These are phyloP conservation scores for Porphyrio hochstetteri DNA, from an alignment of 2,113 vertebrate genomes.

Conservation along the genomic window DNA sequence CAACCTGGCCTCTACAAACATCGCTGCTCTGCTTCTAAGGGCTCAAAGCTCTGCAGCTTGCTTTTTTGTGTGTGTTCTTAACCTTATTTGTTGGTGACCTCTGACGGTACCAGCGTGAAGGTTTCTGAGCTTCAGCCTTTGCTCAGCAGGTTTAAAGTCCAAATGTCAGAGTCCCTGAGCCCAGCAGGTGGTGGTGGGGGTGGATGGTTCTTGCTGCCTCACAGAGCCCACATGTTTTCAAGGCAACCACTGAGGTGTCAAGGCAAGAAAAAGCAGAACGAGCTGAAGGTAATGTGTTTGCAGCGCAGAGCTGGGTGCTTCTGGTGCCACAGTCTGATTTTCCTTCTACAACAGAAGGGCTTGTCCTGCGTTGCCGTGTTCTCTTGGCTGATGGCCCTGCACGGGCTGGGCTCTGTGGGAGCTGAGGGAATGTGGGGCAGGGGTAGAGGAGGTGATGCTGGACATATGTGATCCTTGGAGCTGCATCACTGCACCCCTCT, in stretches of 20 bases:
- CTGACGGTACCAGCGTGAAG: fast-evolving
- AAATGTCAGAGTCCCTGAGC: not conserved
- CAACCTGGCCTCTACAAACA: not conserved
- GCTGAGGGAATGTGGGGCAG: not conserved
- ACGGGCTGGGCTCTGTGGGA: not conserved
- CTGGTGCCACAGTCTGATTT: fast-evolving
- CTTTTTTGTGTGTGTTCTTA: not conserved
- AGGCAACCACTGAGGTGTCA: not conserved
- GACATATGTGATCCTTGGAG: not conserved
- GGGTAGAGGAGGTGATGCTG: fast-evolving
- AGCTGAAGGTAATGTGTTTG: not conserved
- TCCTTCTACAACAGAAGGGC: fast-evolving
- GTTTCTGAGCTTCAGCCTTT: not conserved
- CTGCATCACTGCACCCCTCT: not conserved
- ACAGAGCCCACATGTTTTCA: not conserved
- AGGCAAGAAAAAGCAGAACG: not conserved
- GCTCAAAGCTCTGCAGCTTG: not conserved
- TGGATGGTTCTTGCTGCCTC: not conserved
- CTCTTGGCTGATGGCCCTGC: fast-evolving
- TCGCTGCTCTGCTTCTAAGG: not conserved
- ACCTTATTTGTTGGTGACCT: not conserved
- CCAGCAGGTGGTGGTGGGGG: not conserved
- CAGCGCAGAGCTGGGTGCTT: not conserved
- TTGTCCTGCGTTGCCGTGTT: fast-evolving
- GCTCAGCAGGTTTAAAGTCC: not conserved